Evolutionary conservation across 2,888 invertebrate species (phyloP).

Genomic region (Apamea epomidion): DNA sequence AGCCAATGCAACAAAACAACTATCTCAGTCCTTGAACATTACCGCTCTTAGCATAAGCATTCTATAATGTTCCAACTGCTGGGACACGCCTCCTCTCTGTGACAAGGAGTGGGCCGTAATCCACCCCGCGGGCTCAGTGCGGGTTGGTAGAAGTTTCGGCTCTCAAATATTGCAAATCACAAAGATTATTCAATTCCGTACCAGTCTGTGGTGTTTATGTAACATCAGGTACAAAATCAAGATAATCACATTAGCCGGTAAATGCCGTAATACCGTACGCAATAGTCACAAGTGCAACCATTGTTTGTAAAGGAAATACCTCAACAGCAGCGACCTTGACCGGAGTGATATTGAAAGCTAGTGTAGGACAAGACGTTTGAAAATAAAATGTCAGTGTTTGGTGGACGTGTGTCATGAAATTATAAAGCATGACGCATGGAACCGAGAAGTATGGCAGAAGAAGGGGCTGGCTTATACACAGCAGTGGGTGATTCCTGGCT

Average conservation of each 20-base stretch:
- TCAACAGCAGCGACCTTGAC: conserved; percentile 49
- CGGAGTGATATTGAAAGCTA: conserved; percentile 44
- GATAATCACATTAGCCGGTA: conserved; percentile 17
- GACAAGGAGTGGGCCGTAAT: no score
- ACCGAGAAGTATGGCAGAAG: neutral
- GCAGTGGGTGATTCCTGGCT: neutral
- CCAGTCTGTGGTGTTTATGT: conserved; percentile 23
- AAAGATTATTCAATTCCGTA: conserved; percentile 10
- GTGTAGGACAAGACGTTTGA: conserved; percentile 7
- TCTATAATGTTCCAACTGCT: no score
- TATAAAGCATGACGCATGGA: no score
- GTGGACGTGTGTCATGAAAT: neutral
- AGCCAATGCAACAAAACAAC: conserved; percentile 22
- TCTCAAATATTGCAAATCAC: conserved; percentile 3
- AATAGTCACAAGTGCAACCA: conserved; percentile 17
- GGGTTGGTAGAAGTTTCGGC: neutral
- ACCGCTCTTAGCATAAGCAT: neutral
- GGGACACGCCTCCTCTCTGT: no score
- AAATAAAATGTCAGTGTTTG: conserved; percentile 17
- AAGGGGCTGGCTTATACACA: neutral
- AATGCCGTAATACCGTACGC: conserved; percentile 21
- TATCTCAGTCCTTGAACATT: conserved; percentile 28
- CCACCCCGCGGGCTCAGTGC: no score
- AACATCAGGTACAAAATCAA: conserved; percentile 26
- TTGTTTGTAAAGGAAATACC: conserved; percentile 38